phyloP scores from a whole-genome alignment of 2,888 invertebrate species.

The Dryococelus australis region DNA sequence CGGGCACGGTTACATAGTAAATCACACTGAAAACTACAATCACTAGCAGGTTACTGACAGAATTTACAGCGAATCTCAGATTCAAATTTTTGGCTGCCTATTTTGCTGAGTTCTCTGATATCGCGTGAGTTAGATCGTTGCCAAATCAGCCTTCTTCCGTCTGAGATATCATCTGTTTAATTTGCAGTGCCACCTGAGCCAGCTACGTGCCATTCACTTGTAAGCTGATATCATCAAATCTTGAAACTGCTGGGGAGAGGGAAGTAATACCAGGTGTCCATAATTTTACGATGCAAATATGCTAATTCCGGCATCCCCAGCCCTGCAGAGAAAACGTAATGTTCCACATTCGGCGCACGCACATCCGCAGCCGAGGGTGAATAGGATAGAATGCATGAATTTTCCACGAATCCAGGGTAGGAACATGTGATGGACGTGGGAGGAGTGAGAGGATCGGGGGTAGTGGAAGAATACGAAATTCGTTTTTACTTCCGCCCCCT shows the following conservation, averaged over 20 bases:
- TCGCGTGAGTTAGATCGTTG: too few relatives aligned
- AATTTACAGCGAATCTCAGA: too few relatives aligned
- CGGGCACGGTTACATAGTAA: too few relatives aligned
- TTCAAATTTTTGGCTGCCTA: too few relatives aligned
- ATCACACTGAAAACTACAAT: too few relatives aligned
- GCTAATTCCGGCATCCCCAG: background rate
- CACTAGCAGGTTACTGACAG: too few relatives aligned
- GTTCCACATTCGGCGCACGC: background rate
- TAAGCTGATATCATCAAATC: background rate
- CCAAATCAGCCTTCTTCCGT: background rate
- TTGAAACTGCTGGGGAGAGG: background rate
- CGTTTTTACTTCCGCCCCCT: too few relatives aligned
- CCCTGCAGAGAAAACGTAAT: background rate
- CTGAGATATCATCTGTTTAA: background rate
- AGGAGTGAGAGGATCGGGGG: too few relatives aligned
- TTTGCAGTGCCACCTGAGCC: background rate
- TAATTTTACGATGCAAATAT: background rate
- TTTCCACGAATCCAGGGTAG: background rate
- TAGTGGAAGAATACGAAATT: too few relatives aligned
- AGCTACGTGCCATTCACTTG: background rate
- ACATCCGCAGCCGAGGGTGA: background rate
- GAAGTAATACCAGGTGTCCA: background rate
- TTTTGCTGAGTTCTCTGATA: too few relatives aligned
- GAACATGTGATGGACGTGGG: background rate
- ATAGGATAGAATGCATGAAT: background rate